Base-by-base conservation (phyloP, 2,797 vertebrate genomes). In the Etheostoma nigrum region DNA sequence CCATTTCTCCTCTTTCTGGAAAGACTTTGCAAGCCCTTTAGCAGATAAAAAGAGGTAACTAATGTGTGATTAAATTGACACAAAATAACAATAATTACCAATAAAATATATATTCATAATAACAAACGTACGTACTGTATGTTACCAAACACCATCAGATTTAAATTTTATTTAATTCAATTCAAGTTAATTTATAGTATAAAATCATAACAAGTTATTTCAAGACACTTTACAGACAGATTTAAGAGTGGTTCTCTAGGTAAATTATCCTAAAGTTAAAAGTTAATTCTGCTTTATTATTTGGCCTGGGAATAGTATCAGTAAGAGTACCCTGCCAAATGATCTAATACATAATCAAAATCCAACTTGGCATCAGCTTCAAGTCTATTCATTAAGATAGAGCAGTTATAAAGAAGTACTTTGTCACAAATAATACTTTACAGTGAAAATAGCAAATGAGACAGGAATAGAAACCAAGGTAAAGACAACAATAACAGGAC, bases 41-140 rank as follows among this genome's bases (percentile, higher is more conserved):
- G 0, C 5, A 33, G 27, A 86, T 61, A 63, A 76, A 64, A 64
- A 64, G 0, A 13, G 71, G 83, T 88, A 72, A 72, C 0, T 57
- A 3, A 51, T 63, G 0, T 11, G 6, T 64, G 27, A 4, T 60
- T 44, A 30, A 42, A 1, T 67, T 40, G 14, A 5, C 4, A 40
- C 45, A 12, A 64, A 58, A 44, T 16, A 27, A 40, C 13, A 66
- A 3, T 12, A 57, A 3, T 68, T n/a, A 23, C 14, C 5, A 12
- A 40, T 18, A 40, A 0, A 21, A 11, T 47, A 33, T n/a, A 42
- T 13, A 52, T 42, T 25, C 6, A 47, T 53, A 25, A 18, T 40
- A 0, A 48, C 13, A 2, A 36, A 36, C 2, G n/a, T 59, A 19
- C 40, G 40, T 0, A 19, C 25, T 44, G 19, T 33, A 45, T 44